These are phyloP conservation scores for Nematopogon swammerdamellus DNA, from an alignment of 2,888 invertebrate genomes.

Conservation along the genomic window DNA sequence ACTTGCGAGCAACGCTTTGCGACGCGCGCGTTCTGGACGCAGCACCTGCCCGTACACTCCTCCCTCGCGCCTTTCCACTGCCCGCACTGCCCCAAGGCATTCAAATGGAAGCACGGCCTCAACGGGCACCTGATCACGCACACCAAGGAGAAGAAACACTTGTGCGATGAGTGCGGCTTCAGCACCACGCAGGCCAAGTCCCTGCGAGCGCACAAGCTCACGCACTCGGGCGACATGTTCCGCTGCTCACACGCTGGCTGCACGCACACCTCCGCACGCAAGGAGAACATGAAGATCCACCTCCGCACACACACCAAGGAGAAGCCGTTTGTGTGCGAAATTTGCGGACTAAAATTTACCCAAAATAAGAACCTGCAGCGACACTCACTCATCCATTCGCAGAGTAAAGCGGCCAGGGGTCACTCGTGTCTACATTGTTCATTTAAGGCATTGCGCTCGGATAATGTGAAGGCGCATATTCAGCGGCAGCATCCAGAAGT, in stretches of 20 bases:
- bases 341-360: slow-evolving; percentile 54
- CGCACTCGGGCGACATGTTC: slow-evolving; percentile 47
- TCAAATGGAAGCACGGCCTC: slow-evolving; percentile 58
- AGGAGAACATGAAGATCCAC: slow-evolving; percentile 51
- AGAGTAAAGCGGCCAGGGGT: slow-evolving; percentile 16
- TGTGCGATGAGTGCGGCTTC: slow-evolving; percentile 57
- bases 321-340: slow-evolving; percentile 52
- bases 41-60: slow-evolving; percentile 54
- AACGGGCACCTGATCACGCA: slow-evolving; percentile 50
- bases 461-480: slow-evolving; percentile 51
- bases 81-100: slow-evolving; percentile 43
- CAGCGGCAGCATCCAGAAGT: slow-evolving; percentile 21
- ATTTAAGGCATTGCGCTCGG: slow-evolving; percentile 42
- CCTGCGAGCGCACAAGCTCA: slow-evolving; percentile 45
- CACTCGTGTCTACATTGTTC: slow-evolving; percentile 38
- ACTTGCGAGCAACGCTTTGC: slow-evolving; percentile 46
- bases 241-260: slow-evolving; percentile 44
- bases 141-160: slow-evolving; percentile 44
- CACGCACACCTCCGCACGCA: slow-evolving; percentile 39
- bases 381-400: slow-evolving; percentile 14
- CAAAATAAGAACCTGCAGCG: slow-evolving; percentile 45
- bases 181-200: slow-evolving; percentile 53
- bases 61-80: slow-evolving; percentile 49
- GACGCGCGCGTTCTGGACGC: slow-evolving; percentile 38
- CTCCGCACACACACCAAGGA: slow-evolving; percentile 51